Conservation (phyloP, 1,140 invertebrate species). For the Aphelinus certus region DNA sequence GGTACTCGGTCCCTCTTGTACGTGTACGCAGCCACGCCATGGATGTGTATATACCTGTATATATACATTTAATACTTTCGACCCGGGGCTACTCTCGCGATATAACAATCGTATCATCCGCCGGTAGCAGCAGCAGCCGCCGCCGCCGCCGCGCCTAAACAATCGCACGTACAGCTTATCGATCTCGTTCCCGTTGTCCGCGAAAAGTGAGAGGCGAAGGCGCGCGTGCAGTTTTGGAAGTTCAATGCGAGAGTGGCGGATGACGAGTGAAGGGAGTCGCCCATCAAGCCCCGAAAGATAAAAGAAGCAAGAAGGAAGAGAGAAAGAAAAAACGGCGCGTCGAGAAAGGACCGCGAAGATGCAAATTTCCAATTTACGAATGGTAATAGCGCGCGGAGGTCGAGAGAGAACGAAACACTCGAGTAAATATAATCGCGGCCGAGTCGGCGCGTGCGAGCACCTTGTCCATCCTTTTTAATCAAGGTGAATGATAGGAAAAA, state of each 20-base stretch:
- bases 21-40: background rate
- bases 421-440: too few species aligned
- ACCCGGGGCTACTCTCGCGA: background rate
- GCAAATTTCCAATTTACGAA: slow-evolving; percentile 9
- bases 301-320: too few species aligned
- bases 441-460: too few species aligned
- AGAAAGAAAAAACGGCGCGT: too few species aligned
- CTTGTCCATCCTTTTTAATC: too few species aligned
- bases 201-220: background rate
- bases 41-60: background rate
- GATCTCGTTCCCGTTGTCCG: background rate
- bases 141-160: slow-evolving; percentile 25
- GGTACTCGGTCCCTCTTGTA: slow-evolving; percentile 21
- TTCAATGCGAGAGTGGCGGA: slow-evolving; percentile 5
- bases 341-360: background rate
- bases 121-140: background rate
- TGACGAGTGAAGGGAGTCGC: slow-evolving; percentile 10
- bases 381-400: background rate
- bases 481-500: too few species aligned
- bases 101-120: slow-evolving; percentile 26
- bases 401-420: too few species aligned
- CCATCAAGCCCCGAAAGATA: background rate
- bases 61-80: too few species aligned
- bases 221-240: background rate
- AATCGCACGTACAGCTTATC: slow-evolving; percentile 30